phyloP scores from a whole-genome alignment of 1,140 invertebrate species.

The Lepidotrigona ventralis region DNA sequence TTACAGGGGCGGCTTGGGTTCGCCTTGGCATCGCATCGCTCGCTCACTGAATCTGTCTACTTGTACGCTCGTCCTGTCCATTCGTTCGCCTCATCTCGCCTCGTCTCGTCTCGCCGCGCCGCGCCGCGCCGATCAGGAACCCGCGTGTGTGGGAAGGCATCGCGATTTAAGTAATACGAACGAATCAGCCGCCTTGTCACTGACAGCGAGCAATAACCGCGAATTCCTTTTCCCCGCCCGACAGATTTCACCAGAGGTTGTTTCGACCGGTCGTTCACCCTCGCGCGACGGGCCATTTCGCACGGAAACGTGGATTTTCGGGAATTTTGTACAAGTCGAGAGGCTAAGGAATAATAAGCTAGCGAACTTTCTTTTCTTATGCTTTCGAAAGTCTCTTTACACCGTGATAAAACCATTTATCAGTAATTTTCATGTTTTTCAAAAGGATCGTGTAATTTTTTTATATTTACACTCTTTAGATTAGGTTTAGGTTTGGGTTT shows the following conservation, averaged over 20 bases:
- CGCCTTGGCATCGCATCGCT: constrained; percentile 66
- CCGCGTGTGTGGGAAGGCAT: constrained; percentile 54
- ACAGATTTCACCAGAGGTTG: neutral
- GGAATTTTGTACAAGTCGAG: no score
- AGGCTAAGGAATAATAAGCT: no score
- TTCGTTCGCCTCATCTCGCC: constrained; percentile 40
- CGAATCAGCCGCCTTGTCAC: constrained; percentile 31
- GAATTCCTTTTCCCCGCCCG: neutral
- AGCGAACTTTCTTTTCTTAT: no score
- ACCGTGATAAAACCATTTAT: no score
- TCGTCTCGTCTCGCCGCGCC: no score
- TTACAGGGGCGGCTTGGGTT: constrained; percentile 79
- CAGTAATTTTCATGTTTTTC: no score
- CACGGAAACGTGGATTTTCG: no score
- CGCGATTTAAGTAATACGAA: constrained; percentile 62
- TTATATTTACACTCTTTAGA: no score
- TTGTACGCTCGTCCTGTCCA: constrained; percentile 52
- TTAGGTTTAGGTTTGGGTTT: no score
- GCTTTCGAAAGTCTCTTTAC: no score
- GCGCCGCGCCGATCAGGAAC: constrained; percentile 16
- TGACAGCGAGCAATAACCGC: constrained; percentile 5
- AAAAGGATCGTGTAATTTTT: no score
- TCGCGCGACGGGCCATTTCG: no score
- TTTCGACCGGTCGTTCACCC: neutral
- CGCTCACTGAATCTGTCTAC: constrained; percentile 64